A percentile compares a stretch with the other conserved stretches of the same genome.
Evolutionary conservation across 35 echinoderm and acorn worm genomes (phyloP).

Genomic region (Ptychodera flava): DNA sequence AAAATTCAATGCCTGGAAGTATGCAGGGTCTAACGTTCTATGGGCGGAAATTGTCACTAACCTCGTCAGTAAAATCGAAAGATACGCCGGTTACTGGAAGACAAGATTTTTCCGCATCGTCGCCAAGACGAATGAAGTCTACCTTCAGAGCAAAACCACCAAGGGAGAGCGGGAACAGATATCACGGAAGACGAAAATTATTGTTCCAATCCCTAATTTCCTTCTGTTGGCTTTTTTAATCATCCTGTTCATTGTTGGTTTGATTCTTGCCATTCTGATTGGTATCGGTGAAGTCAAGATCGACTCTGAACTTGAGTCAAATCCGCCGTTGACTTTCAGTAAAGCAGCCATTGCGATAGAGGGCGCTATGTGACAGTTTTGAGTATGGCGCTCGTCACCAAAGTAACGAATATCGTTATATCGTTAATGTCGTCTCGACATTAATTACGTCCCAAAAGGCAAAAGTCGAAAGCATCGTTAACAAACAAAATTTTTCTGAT

Average conservation of each 20-base stretch:
- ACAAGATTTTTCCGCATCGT: neutral
- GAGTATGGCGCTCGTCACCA: neutral
- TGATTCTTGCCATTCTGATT: neutral
- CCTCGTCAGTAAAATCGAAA: neutral
- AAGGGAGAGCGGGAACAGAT: neutral
- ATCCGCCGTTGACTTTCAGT: neutral
- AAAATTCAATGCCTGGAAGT: neutral
- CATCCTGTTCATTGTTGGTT: neutral
- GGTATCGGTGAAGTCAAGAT: neutral
- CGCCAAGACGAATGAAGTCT: neutral
- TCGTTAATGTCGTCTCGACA: neutral
- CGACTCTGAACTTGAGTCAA: neutral
- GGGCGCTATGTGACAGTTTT: neutral
- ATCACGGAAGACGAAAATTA: neutral
- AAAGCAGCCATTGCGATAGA: neutral
- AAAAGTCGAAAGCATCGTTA: neutral
- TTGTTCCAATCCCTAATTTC: neutral
- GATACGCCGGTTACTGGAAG: neutral
- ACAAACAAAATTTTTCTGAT: neutral
- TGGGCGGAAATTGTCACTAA: neutral
- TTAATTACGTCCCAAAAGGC: neutral
- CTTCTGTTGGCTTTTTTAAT: neutral
- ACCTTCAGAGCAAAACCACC: neutral
- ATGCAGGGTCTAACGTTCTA: neutral
- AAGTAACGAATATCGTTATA: neutral